Base-by-base conservation (phyloP, 2,888 invertebrate genomes). In the Rhingia rostrata region DNA sequence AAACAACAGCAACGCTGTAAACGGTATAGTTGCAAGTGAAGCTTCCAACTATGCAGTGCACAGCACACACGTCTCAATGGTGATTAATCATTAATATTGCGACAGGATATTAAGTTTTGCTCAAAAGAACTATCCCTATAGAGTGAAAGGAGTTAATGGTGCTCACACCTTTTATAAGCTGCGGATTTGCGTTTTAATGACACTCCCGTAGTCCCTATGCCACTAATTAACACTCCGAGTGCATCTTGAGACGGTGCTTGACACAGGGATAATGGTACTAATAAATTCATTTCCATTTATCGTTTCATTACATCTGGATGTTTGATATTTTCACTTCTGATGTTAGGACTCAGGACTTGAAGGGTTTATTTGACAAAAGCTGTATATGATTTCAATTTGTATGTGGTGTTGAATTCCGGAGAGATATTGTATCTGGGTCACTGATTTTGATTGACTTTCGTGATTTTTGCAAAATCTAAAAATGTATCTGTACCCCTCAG, bases 171-270 rank as follows among this genome's bases (percentile, higher is more conserved):
- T 33, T 22, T 30, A 4, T 4, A 37, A 67, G 69, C 56, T n/a
- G 47, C 56, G 33, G 30, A 51, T 35, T 49, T 7, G 12, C 39
- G 60, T 66, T 64, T 64, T 64, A 72, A 73, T 60, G 39, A 63
- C 45, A 60, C 56, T 7, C 22, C 2, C 10, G 10, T 35, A 10
- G 30, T 37, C 37, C 37, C 14, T 22, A 53, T 12, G 45, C 58
- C 58, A 74, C 79, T 83, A 83, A 79, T 73, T 81, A 81, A 77
- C 67, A 74, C 14, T 39, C 79, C 74, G 69, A 83, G 83, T 83
- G 83, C 83, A 83, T 79, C 83, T 79, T 74, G 79, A 83, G 83
- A 83, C 83, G 72, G 39, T 70, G 32, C 30, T 72, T 33, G 35
- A 9, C 53, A 39, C 7, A 30, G 4, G 30, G n/a, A 22, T 33